A percentile compares a stretch with the other conserved stretches of the same genome.
These are phyloP conservation scores for Caenorhabditis afra DNA, from an alignment of 2,888 invertebrate genomes.

Conservation along the genomic window DNA sequence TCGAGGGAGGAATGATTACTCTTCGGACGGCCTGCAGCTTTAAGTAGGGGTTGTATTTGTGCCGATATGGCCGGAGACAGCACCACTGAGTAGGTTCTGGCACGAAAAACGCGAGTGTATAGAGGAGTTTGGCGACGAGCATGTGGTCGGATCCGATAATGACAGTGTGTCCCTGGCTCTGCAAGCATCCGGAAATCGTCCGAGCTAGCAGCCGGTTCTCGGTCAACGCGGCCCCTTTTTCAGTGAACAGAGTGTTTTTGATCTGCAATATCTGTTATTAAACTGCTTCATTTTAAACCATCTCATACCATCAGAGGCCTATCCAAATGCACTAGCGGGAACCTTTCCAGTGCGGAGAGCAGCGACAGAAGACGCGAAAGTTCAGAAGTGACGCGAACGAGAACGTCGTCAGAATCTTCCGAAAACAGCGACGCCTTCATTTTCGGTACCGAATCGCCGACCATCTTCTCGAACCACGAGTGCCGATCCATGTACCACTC, in stretches of 20 bases:
- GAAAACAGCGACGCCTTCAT: conserved; percentile 68
- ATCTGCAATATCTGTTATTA: conserved; percentile 58
- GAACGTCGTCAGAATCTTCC: conserved; percentile 69
- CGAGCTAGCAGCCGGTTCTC: conserved; percentile 64
- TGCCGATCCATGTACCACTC: conserved; percentile 76
- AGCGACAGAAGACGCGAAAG: conserved; percentile 61
- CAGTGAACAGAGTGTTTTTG: conserved; percentile 65
- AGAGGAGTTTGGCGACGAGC: conserved; percentile 70
- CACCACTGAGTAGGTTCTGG: conserved; percentile 69
- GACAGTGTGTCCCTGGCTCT: conserved; percentile 75
- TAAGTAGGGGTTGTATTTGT: conserved; percentile 74
- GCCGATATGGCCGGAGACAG: conserved; percentile 69
- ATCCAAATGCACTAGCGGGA: conserved; percentile 57
- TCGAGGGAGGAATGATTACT: conserved; percentile 41
- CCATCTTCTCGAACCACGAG: conserved; percentile 64
- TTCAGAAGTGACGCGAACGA: conserved; percentile 70
- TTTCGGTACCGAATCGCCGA: conserved; percentile 68
- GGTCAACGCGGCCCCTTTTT: conserved; percentile 22
- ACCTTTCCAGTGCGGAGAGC: conserved; percentile 66
- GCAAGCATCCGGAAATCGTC: conserved; percentile 73
- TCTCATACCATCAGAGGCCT: conserved; percentile 60
- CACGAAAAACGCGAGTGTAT: conserved; percentile 73
- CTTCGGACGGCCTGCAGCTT: conserved; percentile 74
- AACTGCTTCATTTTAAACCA: neutral
- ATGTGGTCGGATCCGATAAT: conserved; percentile 72